phyloP scores from a whole-genome alignment of 2,797 vertebrate species.

The Karalla daura region DNA sequence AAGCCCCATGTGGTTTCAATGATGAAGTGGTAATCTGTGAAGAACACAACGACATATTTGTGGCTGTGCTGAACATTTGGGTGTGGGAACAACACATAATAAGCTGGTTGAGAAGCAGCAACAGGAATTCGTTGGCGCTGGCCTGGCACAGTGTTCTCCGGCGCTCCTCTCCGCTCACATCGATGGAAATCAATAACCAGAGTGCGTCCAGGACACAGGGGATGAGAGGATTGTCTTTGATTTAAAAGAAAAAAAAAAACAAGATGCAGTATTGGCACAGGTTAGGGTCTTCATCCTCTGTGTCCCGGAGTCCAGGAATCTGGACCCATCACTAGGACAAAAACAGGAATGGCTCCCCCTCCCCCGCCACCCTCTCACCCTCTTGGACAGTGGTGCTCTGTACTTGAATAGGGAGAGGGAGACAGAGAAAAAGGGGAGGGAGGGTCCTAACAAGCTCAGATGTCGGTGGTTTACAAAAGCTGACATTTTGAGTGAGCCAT shows the following conservation, averaged over 20 bases:
- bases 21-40: conserved; percentile 29
- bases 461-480: conserved; percentile 72
- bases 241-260: too few species aligned
- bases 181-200: conserved; percentile 68
- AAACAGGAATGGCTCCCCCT: conserved; percentile 72
- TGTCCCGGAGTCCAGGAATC: conserved; percentile 61
- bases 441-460: conserved; percentile 85
- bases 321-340: conserved; percentile 75
- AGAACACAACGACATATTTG: conserved; percentile 55
- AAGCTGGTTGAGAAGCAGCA: conserved; percentile 27
- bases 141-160: conserved; percentile 21
- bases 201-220: too few species aligned
- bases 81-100: conserved; percentile 48
- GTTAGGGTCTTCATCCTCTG: conserved; percentile 3
- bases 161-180: conserved; percentile 49
- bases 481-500: conserved; percentile 71
- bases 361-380: conserved; percentile 25
- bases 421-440: too few species aligned
- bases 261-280: conserved; percentile 7
- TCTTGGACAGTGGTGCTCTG: conserved; percentile 72
- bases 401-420: conserved; percentile 78
- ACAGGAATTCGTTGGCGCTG: conserved; percentile 36
- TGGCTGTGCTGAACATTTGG: conserved; percentile 44
- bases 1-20: conserved; percentile 39
- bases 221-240: conserved; percentile 23